Conservation (phyloP, 2,888 invertebrate species). For the Dinocampus coccinellae region DNA sequence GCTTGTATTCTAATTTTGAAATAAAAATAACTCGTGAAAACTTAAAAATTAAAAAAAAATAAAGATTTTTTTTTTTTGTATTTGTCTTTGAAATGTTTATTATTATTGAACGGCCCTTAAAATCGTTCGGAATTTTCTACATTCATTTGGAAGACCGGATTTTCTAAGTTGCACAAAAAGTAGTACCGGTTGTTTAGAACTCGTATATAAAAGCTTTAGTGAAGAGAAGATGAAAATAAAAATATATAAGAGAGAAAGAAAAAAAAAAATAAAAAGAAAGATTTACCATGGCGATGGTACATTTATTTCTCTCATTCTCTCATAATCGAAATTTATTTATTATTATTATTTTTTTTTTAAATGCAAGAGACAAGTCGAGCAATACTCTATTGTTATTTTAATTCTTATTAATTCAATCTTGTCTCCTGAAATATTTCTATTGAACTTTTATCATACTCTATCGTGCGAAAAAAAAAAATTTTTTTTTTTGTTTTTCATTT, state of each 20-base stretch:
- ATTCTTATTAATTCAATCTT: conserved; percentile 44
- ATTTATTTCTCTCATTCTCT: conserved; percentile 30
- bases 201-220: conserved; percentile 1
- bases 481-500: not conserved
- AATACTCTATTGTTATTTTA: conserved; percentile 43
- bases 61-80: too few species aligned
- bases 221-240: conserved; percentile 29
- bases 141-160: conserved; percentile 9
- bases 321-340: conserved; percentile 27
- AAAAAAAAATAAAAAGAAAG: conserved; percentile 35
- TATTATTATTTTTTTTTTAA: conserved; percentile 29
- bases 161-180: not conserved
- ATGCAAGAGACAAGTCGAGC: conserved; percentile 17
- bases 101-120: not conserved
- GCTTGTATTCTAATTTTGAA: too few species aligned
- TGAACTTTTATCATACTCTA: conserved; percentile 26
- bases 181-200: conserved; percentile 1
- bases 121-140: conserved; percentile 9
- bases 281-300: not conserved
- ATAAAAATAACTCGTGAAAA: too few species aligned
- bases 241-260: conserved; percentile 29
- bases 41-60: too few species aligned
- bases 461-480: conserved; percentile 8
- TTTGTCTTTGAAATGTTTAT: not conserved
- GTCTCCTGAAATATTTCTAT: not conserved